Percentiles rank a stretch among this genome's conserved stretches.
Conservation (phyloP, 2,797 vertebrate species). For the Neomorphus geoffroyi region DNA sequence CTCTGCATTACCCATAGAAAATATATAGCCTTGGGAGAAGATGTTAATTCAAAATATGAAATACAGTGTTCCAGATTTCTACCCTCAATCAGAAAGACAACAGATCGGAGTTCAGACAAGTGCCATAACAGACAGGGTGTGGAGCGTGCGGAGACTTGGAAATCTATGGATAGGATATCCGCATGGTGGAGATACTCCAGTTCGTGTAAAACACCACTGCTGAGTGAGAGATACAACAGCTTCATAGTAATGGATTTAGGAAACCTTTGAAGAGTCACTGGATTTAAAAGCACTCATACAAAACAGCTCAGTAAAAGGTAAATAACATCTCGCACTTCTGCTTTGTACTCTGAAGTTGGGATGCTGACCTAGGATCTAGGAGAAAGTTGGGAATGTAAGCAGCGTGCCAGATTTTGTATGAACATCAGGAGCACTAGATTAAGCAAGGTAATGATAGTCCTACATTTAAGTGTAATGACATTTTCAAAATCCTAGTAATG, state of each 20-base stretch:
- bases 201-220: background rate
- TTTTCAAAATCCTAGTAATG: slow-evolving; percentile 1
- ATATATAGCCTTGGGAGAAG: background rate
- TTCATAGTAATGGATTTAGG: background rate
- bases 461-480: background rate
- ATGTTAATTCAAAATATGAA: background rate
- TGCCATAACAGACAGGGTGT: rapidly evolving
- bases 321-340: background rate
- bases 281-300: background rate
- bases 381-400: background rate
- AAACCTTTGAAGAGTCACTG: background rate
- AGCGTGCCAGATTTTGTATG: background rate
- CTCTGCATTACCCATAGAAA: background rate
- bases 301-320: background rate
- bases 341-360: background rate
- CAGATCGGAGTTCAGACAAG: background rate
- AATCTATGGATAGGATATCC: background rate
- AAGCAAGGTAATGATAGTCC: background rate
- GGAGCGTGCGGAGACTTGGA: background rate
- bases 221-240: background rate
- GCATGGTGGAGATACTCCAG: background rate
- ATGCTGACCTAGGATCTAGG: background rate
- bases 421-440: background rate
- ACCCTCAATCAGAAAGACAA: background rate
- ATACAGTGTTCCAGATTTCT: background rate